Percentiles rank a stretch among this genome's conserved stretches.
Conservation (phyloP, 2,797 vertebrate genomes). For the Mallotus villosus region DNA sequence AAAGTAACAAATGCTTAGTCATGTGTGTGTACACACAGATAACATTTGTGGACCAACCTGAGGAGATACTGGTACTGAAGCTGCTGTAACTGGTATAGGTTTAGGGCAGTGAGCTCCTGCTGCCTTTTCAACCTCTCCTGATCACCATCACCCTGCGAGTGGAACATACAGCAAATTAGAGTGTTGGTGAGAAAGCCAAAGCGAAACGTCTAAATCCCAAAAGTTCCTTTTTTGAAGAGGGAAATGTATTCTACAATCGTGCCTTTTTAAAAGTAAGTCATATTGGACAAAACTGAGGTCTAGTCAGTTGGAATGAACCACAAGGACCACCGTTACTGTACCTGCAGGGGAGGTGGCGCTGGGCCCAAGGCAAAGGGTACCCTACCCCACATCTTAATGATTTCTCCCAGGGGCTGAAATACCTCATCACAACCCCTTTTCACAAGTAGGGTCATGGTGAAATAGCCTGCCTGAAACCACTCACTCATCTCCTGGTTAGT, state of each 20-base stretch:
- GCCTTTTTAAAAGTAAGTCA: too few relatives aligned
- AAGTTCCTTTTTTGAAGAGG: too few relatives aligned
- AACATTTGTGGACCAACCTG: constrained; percentile 72
- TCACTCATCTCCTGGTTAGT: constrained; percentile 98
- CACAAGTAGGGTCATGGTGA: constrained; percentile 94
- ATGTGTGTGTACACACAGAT: not conserved
- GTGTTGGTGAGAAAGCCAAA: too few relatives aligned
- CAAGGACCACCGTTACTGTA: constrained; percentile 49
- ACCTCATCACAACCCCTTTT: constrained; percentile 97
- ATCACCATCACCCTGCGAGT: constrained; percentile 85
- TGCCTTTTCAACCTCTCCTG: constrained; percentile 93
- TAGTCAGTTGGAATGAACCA: not conserved
- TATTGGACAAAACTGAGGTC: not conserved
- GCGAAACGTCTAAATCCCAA: too few relatives aligned
- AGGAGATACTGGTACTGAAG: constrained; percentile 93
- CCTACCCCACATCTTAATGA: constrained; percentile 98
- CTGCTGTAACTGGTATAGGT: constrained; percentile 95
- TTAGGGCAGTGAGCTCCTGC: constrained; percentile 90
- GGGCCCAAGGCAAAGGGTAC: constrained; percentile 91
- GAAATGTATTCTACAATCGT: too few relatives aligned
- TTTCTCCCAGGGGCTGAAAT: constrained; percentile 94
- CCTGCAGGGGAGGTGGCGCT: constrained; percentile 88
- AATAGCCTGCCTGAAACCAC: constrained; percentile 99
- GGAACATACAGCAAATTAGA: not conserved
- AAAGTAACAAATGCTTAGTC: too few relatives aligned